Evolutionary conservation across 2,888 invertebrate species (phyloP), one percentile per base, ranked within the genome.

Genomic region (Incurvaria masculella): DNA sequence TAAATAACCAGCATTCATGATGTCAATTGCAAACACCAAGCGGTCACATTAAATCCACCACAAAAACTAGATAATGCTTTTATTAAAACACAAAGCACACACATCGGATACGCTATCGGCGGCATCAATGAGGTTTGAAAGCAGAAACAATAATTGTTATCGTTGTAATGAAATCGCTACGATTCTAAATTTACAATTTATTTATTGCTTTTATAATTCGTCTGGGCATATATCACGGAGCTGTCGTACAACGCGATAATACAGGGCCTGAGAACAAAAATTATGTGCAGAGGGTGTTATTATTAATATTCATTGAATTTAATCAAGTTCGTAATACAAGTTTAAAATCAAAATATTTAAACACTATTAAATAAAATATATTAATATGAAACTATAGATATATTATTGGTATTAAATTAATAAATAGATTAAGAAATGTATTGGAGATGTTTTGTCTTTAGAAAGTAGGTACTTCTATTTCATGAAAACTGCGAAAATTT

Each of bases 121-220:
- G 3, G 64, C 60, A 59, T 52, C 65, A 64, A 62, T 64, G 62
- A 63, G 61, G 62, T 63, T 54, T 52, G 55, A 54, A 56, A 58
- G 58, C 59, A 60, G 53, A 56, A 54, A 55, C 61, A 59, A 62
- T 63, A 64, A 66, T 68, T 66, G 66, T 65, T 68, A 72, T 69
- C 66, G 63, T 61, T 55, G 60, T 69, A 70, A 73, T 72, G 69
- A 72, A 67, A 69, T 68, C 63, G 66, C 61, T 61, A 56, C 61
- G 61, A 68, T 73, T 74, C 76, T 76, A 78, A 78, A 75, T 75
- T 50, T 66, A 63, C 63, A 73, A 78, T 75, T 72, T 76, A 76
- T 78, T 76, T 75, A 75, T 72, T 70, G 71, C 76, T 71, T 74
- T 75, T 74, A 76, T 78, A 74, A 76, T 75, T 72, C 72, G 69